Conservation (phyloP, 2,797 vertebrate genomes). For the Schizopygopsis malacanthus region DNA sequence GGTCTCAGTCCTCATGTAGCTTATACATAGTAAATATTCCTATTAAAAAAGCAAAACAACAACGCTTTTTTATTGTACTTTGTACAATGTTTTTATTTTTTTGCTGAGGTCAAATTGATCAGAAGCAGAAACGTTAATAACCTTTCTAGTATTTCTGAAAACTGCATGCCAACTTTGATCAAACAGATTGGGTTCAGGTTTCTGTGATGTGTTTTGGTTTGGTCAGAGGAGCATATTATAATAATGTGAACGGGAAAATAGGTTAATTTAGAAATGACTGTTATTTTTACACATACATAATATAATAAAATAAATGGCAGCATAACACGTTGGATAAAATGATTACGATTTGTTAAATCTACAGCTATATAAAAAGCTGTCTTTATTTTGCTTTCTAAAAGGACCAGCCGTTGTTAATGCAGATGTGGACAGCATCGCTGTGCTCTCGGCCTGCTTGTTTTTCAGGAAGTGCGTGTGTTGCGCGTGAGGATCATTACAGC, state of each 20-base stretch:
- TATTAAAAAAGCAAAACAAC: neutral
- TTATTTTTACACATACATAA: neutral
- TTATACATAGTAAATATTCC: neutral
- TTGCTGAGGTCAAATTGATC: neutral
- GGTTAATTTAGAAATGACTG: neutral
- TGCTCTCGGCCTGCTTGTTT: conserved; percentile 66
- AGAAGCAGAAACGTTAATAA: neutral
- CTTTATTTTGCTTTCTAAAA: neutral
- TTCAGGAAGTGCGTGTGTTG: conserved; percentile 65
- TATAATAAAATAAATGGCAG: neutral
- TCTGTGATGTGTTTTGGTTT: neutral
- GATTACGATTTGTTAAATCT: neutral
- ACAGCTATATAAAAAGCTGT: neutral
- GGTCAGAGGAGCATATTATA: neutral
- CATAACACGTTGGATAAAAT: neutral
- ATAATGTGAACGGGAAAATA: neutral
- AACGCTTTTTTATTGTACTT: neutral
- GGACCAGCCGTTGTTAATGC: neutral
- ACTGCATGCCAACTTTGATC: neutral
- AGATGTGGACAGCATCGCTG: conserved; percentile 59
- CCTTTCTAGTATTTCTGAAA: neutral
- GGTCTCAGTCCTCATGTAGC: neutral
- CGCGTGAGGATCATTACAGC: conserved; percentile 54
- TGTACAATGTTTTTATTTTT: neutral
- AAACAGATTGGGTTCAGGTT: neutral